Evolutionary conservation across 2,888 invertebrate genomes (phyloP).

Genomic region (Lacanobia wlatinum): DNA sequence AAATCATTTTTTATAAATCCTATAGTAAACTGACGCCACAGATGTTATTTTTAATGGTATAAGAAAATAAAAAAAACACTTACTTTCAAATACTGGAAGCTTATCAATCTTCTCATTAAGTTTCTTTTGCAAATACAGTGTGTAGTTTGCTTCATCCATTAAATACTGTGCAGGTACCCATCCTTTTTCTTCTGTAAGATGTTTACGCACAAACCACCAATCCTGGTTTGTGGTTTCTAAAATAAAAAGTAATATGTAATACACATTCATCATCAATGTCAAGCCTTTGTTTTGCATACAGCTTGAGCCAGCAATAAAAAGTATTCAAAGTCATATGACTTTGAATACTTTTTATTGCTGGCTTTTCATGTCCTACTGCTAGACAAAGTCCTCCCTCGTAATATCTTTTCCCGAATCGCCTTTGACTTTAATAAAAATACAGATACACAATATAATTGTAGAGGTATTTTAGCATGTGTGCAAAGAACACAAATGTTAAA

Average conservation of each 20-base stretch:
- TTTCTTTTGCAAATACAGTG: slow-evolving; percentile 96
- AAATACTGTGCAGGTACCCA: slow-evolving; percentile 98
- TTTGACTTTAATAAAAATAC: neutral
- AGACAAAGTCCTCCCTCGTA: neutral
- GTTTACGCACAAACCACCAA: slow-evolving; percentile 98
- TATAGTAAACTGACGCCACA: neutral
- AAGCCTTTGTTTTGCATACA: neutral
- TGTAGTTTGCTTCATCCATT: slow-evolving; percentile 95
- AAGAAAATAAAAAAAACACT: slow-evolving; percentile 77
- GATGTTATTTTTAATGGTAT: neutral
- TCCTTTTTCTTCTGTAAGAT: slow-evolving; percentile 97
- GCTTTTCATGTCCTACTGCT: neutral
- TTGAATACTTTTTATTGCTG: neutral
- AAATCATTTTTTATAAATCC: neutral
- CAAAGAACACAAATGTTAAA: neutral
- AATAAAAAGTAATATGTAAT: slow-evolving; percentile 37
- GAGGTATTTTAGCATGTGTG: neutral
- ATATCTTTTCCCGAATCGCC: neutral
- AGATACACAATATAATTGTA: neutral
- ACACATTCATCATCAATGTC: neutral
- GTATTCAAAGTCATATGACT: too few species aligned
- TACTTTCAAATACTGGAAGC: slow-evolving; percentile 97
- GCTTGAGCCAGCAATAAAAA: neutral
- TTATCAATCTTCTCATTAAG: slow-evolving; percentile 97
- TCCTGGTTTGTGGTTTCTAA: slow-evolving; percentile 95